Percentiles rank a stretch among this genome's conserved stretches.
Conservation (phyloP, 2,113 vertebrate species). For the Noctilio leporinus region DNA sequence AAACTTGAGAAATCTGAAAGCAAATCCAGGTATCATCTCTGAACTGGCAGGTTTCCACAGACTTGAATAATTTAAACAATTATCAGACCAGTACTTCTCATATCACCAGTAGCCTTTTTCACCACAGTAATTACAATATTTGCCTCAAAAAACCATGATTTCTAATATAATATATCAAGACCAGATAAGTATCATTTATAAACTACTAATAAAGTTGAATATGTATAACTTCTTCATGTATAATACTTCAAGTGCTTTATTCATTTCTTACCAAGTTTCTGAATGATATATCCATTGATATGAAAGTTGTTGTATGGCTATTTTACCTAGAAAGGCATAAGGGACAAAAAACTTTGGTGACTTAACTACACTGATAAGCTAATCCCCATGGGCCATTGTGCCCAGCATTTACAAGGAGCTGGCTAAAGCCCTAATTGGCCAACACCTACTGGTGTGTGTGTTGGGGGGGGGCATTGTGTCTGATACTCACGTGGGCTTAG, state of each 20-base stretch:
- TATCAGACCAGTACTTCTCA: not conserved
- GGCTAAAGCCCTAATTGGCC: not conserved
- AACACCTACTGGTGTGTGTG: not conserved
- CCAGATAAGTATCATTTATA: slow-evolving; percentile 19
- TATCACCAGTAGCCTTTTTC: not conserved
- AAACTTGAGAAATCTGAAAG: not conserved
- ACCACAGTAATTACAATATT: not conserved
- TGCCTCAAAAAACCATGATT: not conserved
- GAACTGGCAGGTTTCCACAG: not conserved
- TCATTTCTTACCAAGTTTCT: not conserved
- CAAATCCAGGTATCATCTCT: not conserved
- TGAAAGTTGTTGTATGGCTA: not conserved
- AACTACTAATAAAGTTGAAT: slow-evolving; percentile 42
- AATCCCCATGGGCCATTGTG: not conserved
- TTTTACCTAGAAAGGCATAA: not conserved
- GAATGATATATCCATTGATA: not conserved
- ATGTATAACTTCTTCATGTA: not conserved
- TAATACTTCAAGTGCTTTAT: not conserved
- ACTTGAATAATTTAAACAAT: slow-evolving; percentile 17
- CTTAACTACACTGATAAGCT: not conserved
- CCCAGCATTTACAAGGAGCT: not conserved
- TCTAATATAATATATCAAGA: not conserved
- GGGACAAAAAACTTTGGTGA: not conserved
- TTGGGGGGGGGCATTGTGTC: not conserved
- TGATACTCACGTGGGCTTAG: not conserved